A percentile compares a stretch with the other conserved stretches of the same genome.
Evolutionary conservation across 2,797 vertebrate genomes (phyloP).

Genomic region (Kryptolebias ocellatus): DNA sequence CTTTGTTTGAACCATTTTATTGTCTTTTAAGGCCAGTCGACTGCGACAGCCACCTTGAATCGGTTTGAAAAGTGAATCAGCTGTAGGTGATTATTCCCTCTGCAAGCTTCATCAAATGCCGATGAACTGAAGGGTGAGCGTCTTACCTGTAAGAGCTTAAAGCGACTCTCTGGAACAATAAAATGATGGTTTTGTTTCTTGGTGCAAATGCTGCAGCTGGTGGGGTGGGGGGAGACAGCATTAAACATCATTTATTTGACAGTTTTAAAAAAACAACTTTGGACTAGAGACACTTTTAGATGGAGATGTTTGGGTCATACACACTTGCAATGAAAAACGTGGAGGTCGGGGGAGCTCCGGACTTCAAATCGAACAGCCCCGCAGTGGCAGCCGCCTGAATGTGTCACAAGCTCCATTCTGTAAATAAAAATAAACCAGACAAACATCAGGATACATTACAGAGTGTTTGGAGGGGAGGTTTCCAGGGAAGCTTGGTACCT

Average conservation of each 20-base stretch:
- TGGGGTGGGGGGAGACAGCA: background rate
- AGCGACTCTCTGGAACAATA: conserved; percentile 89
- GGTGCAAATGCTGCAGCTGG: conserved; percentile 94
- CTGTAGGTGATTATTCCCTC: too few species aligned
- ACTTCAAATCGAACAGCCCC: conserved; percentile 92
- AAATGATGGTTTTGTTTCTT: conserved; percentile 97
- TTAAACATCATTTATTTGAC: too few species aligned
- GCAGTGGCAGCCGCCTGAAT: conserved; percentile 94
- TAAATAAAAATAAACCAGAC: conserved; percentile 18
- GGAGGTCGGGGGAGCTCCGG: conserved; percentile 86
- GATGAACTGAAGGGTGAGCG: background rate
- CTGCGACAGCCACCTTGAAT: too few species aligned
- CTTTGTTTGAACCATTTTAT: too few species aligned
- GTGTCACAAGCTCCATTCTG: conserved; percentile 89
- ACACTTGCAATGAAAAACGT: conserved; percentile 96
- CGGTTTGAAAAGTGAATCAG: too few species aligned
- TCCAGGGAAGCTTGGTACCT: background rate
- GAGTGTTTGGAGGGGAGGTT: background rate
- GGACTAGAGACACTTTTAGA: too few species aligned
- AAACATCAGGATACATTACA: background rate
- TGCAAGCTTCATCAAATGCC: too few species aligned
- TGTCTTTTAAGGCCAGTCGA: too few species aligned
- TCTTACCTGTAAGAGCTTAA: conserved; percentile 91
- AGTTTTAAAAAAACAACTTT: too few species aligned
- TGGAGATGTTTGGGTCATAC: conserved; percentile 4